These are phyloP conservation scores for Lepus timidus DNA, from an alignment of 2,113 vertebrate species.

Conservation along the genomic window DNA sequence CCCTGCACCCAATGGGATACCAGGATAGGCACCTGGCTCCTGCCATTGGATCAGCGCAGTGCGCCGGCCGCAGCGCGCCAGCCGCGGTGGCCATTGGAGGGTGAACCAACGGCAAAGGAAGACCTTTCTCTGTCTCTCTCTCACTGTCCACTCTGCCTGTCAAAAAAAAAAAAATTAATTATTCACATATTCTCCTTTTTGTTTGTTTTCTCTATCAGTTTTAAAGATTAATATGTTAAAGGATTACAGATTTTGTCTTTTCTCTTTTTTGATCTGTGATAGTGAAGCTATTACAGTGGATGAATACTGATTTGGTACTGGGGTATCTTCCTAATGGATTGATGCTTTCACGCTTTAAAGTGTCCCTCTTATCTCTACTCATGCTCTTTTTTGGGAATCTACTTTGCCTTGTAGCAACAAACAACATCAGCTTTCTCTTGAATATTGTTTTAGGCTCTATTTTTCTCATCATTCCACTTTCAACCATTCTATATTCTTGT, in stretches of 20 bases:
- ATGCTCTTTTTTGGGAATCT: neutral
- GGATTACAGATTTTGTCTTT: neutral
- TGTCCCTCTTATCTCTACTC: neutral
- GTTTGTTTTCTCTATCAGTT: neutral
- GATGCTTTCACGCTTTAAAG: neutral
- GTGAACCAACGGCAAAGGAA: too few relatives aligned
- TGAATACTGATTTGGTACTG: neutral
- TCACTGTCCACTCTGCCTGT: too few relatives aligned
- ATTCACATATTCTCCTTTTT: neutral
- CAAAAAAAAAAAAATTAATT: neutral
- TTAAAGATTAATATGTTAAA: neutral
- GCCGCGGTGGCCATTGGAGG: too few relatives aligned
- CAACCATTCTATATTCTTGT: neutral
- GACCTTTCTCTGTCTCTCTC: too few relatives aligned
- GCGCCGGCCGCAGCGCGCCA: too few relatives aligned
- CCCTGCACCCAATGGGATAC: too few relatives aligned
- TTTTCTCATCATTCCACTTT: constrained; percentile 9
- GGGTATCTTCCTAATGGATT: neutral
- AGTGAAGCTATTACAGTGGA: neutral
- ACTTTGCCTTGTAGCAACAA: neutral
- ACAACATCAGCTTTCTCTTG: neutral
- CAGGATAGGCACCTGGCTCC: too few relatives aligned
- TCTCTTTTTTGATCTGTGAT: neutral
- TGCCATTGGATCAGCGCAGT: too few relatives aligned
- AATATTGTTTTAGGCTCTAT: neutral